Percentiles rank a stretch among this genome's conserved stretches.
These are phyloP conservation scores for Sitta carolinensis DNA, from an alignment of 2,797 vertebrate genomes.

Conservation along the genomic window DNA sequence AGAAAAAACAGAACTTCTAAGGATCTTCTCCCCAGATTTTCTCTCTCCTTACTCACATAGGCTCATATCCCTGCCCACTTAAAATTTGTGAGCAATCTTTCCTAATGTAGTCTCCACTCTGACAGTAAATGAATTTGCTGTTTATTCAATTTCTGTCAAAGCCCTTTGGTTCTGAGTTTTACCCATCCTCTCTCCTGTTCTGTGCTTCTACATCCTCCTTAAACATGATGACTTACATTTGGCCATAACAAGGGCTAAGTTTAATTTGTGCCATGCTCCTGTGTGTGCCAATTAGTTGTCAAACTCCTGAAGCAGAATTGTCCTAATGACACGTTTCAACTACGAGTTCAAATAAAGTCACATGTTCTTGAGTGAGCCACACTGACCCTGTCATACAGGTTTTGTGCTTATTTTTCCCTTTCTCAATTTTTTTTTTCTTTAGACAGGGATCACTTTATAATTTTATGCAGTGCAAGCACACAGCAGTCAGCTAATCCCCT, in stretches of 20 bases:
- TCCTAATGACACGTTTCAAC: background rate
- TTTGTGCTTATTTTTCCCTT: background rate
- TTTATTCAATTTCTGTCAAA: background rate
- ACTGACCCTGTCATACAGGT: background rate
- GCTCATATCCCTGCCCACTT: background rate
- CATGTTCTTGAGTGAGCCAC: background rate
- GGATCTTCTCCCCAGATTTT: background rate
- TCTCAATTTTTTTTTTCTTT: background rate
- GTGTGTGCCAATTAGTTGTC: background rate
- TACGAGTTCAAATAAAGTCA: fast-evolving
- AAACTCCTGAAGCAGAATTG: background rate
- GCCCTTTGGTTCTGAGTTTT: background rate
- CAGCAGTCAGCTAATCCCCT: background rate
- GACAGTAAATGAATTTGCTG: background rate
- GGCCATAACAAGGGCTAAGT: background rate
- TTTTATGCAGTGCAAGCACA: background rate
- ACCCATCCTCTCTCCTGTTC: background rate
- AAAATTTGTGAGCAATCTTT: background rate
- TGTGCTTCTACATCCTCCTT: background rate
- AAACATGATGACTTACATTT: background rate
- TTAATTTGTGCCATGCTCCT: background rate
- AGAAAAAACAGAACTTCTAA: background rate
- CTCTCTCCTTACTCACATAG: background rate
- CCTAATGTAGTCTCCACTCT: background rate
- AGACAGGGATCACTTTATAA: background rate